phyloP scores from a whole-genome alignment of 2,888 invertebrate genomes.

The Eupithecia centaureata region DNA sequence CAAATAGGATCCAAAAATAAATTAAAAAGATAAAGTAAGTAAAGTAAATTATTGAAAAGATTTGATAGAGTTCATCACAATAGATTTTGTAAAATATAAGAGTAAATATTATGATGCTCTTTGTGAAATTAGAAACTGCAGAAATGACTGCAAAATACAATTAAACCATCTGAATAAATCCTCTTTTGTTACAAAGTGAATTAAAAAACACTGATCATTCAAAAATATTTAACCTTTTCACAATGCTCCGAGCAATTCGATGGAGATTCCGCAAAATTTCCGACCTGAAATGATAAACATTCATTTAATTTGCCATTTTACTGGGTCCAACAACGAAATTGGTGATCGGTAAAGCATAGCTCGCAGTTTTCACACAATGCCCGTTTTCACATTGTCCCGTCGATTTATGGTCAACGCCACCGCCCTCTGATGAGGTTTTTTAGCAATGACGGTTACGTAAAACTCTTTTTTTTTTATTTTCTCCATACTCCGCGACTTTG shows the following conservation, averaged over 20 bases:
- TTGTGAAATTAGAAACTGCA: neutral
- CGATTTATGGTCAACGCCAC: conserved; percentile 60
- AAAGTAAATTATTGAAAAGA: too few relatives aligned
- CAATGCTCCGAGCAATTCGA: neutral
- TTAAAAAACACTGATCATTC: neutral
- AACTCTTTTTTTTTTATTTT: too few relatives aligned
- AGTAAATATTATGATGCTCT: neutral
- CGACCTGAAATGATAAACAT: conserved; percentile 17
- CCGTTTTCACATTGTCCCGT: conserved; percentile 58
- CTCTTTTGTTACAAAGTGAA: neutral
- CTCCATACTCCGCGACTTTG: too few relatives aligned
- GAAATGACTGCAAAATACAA: neutral
- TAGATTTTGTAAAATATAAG: neutral
- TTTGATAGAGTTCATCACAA: neutral
- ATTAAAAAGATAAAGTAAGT: too few relatives aligned
- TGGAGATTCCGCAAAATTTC: conserved; percentile 9
- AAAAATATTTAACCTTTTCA: conserved; percentile 6
- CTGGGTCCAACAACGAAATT: conserved; percentile 56
- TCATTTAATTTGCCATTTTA: conserved; percentile 28
- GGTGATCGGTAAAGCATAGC: conserved; percentile 64
- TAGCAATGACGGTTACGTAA: conserved; percentile 16
- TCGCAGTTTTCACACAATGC: conserved; percentile 68
- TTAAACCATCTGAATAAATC: neutral
- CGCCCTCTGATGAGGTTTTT: conserved; percentile 35
- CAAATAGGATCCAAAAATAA: too few relatives aligned